Base-by-base conservation (phyloP, 2,113 vertebrate genomes). In the Circaetus cinerascens region DNA sequence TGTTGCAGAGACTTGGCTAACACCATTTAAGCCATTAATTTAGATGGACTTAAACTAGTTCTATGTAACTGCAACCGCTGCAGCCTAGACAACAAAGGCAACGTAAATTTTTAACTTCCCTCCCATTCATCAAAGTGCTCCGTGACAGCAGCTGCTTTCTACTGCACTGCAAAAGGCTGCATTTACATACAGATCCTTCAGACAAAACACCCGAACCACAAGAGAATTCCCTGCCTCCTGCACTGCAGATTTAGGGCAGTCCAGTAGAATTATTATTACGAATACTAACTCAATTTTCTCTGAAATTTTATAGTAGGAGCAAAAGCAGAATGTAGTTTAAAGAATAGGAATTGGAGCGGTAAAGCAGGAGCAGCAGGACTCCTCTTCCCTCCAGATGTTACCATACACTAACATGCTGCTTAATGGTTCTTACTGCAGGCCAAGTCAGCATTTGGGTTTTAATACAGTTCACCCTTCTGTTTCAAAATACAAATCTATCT, bases 31-130 rank as follows among this genome's bases (percentile, higher is more conserved):
- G 29, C 13, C 82, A 41, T 27, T 48, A 11, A 41, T 25, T 36
- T 21, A 59, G 20, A 34, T 0, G 0, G 46, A 51, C 16, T 15
- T 43, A 25, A 57, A 5, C 20, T 25, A 34, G 12, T 14, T 45
- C 45, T 56, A 9, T 4, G 1, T 13, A 26, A 62, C 45, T n/a
- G 64, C 56, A 79, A 16, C 26, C 20, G 64, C 56, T 11, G 19
- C 48, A 83, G 51, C 43, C n/a, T 5, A 36, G 62, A 53, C 15
- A 53, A 38, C 36, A 11, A 10, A 19, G 34, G 56, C 11, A 59
- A 43, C 2, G 0, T 0, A 45, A 48, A 29, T 27, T 71, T 67
- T 36, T 10, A 11, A 66, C 5, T 25, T 73, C 11, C 53, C 10
- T 79, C 41, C 27, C 14, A 12, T 9, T 43, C 71, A 43, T 19